Conservation (phyloP, 2,888 invertebrate species). For the Crioceris asparagi region DNA sequence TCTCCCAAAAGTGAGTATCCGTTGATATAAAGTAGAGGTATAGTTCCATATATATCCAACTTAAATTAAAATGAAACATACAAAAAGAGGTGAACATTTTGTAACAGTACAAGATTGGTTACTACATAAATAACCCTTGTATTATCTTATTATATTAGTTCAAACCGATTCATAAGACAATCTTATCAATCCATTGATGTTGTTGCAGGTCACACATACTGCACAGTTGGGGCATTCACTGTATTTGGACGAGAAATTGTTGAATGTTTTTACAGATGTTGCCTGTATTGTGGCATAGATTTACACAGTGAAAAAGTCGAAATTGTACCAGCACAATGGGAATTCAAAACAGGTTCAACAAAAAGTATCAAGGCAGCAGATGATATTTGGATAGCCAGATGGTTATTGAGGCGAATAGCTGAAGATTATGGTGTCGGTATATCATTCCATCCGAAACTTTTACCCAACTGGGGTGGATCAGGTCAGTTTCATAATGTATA, state of each 20-base stretch:
- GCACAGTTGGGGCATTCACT: conserved; percentile 56
- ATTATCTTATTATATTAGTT: no score
- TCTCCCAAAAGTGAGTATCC: no score
- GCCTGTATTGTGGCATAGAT: conserved; percentile 68
- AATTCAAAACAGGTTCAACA: conserved; percentile 54
- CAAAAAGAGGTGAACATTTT: no score
- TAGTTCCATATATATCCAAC: no score
- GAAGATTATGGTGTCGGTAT: conserved; percentile 50
- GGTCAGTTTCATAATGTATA: conserved; percentile 43
- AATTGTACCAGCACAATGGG: conserved; percentile 72
- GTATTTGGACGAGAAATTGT: conserved; percentile 72
- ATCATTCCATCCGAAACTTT: conserved; percentile 45
- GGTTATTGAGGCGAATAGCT: conserved; percentile 46
- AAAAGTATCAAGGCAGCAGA: conserved; percentile 49
- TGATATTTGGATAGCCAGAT: conserved; percentile 51
- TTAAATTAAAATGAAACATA: no score
- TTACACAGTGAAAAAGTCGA: conserved; percentile 73
- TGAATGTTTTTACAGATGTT: conserved; percentile 68
- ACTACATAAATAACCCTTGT: no score
- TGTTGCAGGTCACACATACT: neutral
- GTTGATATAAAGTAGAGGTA: no score
- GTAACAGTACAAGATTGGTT: no score
- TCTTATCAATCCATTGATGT: no score
- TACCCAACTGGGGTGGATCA: conserved; percentile 46
- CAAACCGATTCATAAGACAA: no score